Evolutionary conservation across 2,888 invertebrate species (phyloP).

Genomic region (Carterocephalus palaemon): DNA sequence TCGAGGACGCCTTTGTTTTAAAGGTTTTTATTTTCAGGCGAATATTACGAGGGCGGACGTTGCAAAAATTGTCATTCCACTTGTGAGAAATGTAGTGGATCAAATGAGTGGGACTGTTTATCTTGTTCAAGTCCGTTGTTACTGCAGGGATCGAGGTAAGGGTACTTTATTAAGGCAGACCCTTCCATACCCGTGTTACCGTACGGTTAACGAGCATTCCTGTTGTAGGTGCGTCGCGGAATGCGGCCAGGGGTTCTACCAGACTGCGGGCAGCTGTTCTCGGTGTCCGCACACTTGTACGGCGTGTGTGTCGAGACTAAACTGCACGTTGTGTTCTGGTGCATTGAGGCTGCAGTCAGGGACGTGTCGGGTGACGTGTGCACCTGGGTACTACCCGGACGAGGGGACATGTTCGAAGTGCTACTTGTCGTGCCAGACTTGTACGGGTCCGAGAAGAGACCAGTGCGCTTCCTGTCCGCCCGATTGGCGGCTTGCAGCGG

Average conservation of each 20-base stretch:
- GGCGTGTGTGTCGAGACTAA: constrained; percentile 86
- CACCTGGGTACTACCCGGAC: constrained; percentile 90
- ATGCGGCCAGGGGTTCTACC: constrained; percentile 88
- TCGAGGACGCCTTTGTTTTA: constrained; percentile 35
- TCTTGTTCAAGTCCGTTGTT: constrained; percentile 86
- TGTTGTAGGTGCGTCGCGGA: constrained; percentile 84
- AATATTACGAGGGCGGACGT: constrained; percentile 85
- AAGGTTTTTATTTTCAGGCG: constrained; percentile 74
- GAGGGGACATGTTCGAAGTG: constrained; percentile 90
- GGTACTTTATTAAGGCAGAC: constrained; percentile 42
- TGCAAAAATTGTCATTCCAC: constrained; percentile 91
- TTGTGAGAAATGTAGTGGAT: constrained; percentile 90
- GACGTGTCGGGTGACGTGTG: constrained; percentile 88
- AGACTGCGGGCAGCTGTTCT: constrained; percentile 85
- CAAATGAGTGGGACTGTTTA: constrained; percentile 87
- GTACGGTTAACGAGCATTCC: constrained; percentile 28
- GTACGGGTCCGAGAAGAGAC: constrained; percentile 88
- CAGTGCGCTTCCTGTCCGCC: constrained; percentile 90
- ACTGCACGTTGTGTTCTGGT: constrained; percentile 88
- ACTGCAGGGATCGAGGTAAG: constrained; percentile 81
- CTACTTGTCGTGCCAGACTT: constrained; percentile 90
- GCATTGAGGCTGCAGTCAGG: constrained; percentile 90
- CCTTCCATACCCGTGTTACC: constrained; percentile 31
- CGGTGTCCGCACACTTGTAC: constrained; percentile 89
- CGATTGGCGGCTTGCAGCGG: constrained; percentile 89